phyloP scores from a whole-genome alignment of 1,140 invertebrate genomes.

The Sarcophaga bullata region DNA sequence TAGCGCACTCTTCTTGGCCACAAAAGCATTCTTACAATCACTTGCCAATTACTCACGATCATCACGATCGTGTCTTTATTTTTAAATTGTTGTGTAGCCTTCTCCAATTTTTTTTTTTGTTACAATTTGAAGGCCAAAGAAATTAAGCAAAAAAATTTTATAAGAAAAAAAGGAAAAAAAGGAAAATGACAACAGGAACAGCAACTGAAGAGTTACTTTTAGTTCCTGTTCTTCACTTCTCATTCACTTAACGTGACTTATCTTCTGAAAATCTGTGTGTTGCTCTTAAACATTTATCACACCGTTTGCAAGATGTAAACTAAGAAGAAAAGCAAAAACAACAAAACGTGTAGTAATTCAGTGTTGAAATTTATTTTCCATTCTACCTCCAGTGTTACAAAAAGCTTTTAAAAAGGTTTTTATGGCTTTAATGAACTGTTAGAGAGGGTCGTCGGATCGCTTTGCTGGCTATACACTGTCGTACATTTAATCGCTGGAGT shows the following conservation, averaged over 20 bases:
- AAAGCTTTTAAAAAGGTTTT: background rate
- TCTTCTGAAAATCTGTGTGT: constrained; percentile 33
- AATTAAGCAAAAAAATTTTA: constrained; percentile 25
- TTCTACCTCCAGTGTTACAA: background rate
- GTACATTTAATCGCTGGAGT: background rate
- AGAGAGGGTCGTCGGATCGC: no score
- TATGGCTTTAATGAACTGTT: background rate
- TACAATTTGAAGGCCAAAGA: constrained; percentile 36
- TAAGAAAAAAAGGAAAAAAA: background rate
- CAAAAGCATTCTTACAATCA: background rate
- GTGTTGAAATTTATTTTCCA: background rate
- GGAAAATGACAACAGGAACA: background rate
- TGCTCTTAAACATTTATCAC: constrained; percentile 33
- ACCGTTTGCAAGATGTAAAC: background rate
- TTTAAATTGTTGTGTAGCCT: background rate
- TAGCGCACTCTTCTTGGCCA: no score
- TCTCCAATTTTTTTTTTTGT: background rate
- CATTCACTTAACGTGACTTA: constrained; percentile 2
- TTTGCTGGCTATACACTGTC: background rate
- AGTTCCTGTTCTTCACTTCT: background rate
- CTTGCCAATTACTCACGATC: constrained; percentile 35
- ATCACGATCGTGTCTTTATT: constrained; percentile 22
- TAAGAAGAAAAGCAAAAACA: background rate
- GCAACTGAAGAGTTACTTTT: background rate
- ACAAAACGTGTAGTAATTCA: constrained; percentile 33